Evolutionary conservation across 2,888 invertebrate genomes (phyloP), one percentile per base, ranked within the genome.

Genomic region (Noctua comes): DNA sequence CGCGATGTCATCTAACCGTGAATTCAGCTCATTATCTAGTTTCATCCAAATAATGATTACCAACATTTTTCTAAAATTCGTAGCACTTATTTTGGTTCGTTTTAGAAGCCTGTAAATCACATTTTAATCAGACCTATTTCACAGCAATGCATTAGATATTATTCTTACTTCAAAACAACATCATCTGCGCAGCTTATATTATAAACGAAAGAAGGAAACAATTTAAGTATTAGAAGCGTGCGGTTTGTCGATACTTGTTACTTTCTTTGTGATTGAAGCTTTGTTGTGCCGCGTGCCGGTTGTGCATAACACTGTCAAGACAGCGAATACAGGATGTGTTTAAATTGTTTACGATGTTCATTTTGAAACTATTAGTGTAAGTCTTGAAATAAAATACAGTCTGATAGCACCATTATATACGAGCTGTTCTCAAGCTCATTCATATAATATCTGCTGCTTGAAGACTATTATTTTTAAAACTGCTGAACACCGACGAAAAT

Each of bases 181-280:
- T 64, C 73, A 51, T 71, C 74, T 66, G 46, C 13, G n/a, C 66
- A 65, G n/a, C 31, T 62, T 54, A 31, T 59, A 31, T 31, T 59
- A 76, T 76, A 86, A 84, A 76, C 57, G 79, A 88, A 88, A 88
- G 84, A 88, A 86, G 88, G 88, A 88, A 88, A 86, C 77, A 86
- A 87, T 87, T 88, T 86, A 66, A 77, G 68, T 88, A 87, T 86
- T 85, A 87, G 78, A 79, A 84, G 88, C 78, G 62, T 88, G 88
- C 85, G 88, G 89, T 89, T 81, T 74, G 79, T 21, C 76, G 83
- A 76, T 57, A 82, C 80, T 85, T 77, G 84, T 89, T 85, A 88
- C 88, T 88, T 88, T 88, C 88, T 88, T 88, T 84, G 86, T 88
- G 88, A 89, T 89, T 88, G 85, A 84, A 84, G 80, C 84, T 78